Evolutionary conservation across 2,888 invertebrate species (phyloP).

Genomic region (Melangyna quadrimaculata): DNA sequence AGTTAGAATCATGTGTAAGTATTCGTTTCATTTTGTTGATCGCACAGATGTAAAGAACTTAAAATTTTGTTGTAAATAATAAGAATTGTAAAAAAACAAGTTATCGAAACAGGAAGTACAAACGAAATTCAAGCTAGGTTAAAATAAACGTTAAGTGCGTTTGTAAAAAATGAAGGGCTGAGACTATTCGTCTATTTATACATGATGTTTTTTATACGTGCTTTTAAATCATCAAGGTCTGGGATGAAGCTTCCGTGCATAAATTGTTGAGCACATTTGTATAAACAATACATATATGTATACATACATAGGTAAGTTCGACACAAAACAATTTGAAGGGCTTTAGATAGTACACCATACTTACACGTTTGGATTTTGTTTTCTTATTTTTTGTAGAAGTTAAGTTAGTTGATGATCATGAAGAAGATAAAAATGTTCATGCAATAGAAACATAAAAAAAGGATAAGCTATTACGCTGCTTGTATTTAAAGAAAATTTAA

Average conservation of each 20-base stretch:
- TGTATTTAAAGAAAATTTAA: neutral
- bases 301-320: constrained; percentile 28
- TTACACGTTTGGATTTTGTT: neutral
- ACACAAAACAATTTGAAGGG: constrained; percentile 17
- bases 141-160: constrained; percentile 40
- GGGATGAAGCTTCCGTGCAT: constrained; percentile 48
- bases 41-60: neutral
- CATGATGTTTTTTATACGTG: neutral
- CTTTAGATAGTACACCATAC: neutral
- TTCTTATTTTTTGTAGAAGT: constrained; percentile 14
- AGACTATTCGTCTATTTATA: neutral
- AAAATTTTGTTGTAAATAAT: neutral
- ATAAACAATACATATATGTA: neutral
- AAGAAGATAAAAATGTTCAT: neutral
- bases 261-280: constrained; percentile 40
- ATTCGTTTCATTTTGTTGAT: neutral
- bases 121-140: constrained; percentile 9
- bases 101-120: constrained; percentile 64
- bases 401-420: neutral
- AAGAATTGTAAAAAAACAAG: constrained; percentile 33
- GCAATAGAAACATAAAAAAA: neutral
- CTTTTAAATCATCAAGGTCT: constrained; percentile 41
- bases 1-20: neutral
- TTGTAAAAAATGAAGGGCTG: constrained; percentile 54
- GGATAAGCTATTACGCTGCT: neutral